A percentile compares a stretch with the other conserved stretches of the same genome.
These are phyloP conservation scores for Takifugu ocellatus DNA, from an alignment of 2,797 vertebrate species.

Conservation along the genomic window DNA sequence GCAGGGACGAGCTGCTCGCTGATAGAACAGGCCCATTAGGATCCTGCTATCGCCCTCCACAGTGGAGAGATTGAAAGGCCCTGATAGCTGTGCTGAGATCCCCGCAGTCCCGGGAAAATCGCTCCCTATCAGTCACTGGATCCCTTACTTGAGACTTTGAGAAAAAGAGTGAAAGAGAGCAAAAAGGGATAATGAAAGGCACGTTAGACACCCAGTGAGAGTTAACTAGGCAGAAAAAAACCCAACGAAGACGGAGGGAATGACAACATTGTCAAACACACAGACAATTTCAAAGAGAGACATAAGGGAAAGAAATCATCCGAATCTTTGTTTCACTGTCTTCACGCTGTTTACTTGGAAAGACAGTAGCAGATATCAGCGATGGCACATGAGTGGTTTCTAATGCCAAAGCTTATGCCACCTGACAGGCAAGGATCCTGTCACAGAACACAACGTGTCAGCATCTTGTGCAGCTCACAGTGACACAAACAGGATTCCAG, in stretches of 20 bases:
- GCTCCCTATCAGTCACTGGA: constrained; percentile 85
- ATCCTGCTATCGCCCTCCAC: constrained; percentile 85
- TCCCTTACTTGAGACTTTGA: constrained; percentile 79
- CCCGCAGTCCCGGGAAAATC: constrained; percentile 82
- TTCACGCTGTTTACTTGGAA: constrained; percentile 52
- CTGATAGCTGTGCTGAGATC: constrained; percentile 81
- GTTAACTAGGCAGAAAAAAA: constrained; percentile 52
- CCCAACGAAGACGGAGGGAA: constrained; percentile 30
- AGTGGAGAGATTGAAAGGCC: constrained; percentile 87
- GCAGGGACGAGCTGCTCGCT: constrained; percentile 75
- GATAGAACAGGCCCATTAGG: constrained; percentile 94
- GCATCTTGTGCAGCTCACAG: constrained; percentile 26
- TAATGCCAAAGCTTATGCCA: constrained; percentile 42
- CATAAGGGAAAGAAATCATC: constrained; percentile 31
- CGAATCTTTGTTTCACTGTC: constrained; percentile 54
- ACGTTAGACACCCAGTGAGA: constrained; percentile 59
- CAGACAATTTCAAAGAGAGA: constrained; percentile 40
- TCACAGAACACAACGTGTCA: constrained; percentile 39
- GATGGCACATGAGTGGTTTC: constrained; percentile 27
- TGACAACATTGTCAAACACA: constrained; percentile 49
- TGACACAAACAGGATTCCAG: constrained; percentile 30
- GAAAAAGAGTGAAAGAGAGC: constrained; percentile 49
- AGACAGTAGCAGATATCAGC: constrained; percentile 49
- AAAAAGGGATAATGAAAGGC: constrained; percentile 48
- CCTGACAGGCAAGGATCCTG: constrained; percentile 44